phyloP scores from a whole-genome alignment of 2,797 vertebrate species.

The Rachycentron canadum region DNA sequence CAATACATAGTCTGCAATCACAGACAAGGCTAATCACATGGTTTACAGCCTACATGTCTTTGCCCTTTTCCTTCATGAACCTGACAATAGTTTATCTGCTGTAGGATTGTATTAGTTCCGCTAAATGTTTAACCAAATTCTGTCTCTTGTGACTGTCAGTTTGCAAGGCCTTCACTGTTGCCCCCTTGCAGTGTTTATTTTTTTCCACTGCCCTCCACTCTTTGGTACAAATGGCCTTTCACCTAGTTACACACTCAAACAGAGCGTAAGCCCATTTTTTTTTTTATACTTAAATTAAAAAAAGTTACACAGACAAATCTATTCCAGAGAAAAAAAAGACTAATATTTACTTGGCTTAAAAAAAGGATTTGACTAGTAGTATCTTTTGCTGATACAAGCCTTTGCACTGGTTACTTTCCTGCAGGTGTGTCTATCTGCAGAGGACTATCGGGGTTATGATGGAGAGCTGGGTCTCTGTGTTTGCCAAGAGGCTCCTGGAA shows the following conservation, averaged over 20 bases:
- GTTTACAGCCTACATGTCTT: constrained; percentile 58
- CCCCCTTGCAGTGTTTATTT: constrained; percentile 42
- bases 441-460: constrained; percentile 87
- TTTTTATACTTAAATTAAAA: background rate
- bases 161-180: constrained; percentile 9
- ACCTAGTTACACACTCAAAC: constrained; percentile 39
- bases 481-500: constrained; percentile 80
- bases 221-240: constrained; percentile 43
- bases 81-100: constrained; percentile 43
- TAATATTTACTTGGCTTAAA: background rate
- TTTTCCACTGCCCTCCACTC: constrained; percentile 14
- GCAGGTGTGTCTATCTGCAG: constrained; percentile 88
- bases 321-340: background rate
- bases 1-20: constrained; percentile 39
- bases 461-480: constrained; percentile 89
- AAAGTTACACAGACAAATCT: background rate
- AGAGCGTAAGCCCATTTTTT: background rate
- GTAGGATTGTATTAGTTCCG: constrained; percentile 35
- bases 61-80: constrained; percentile 67
- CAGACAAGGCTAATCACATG: constrained; percentile 32
- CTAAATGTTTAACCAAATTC: constrained; percentile 65
- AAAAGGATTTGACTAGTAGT: background rate
- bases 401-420: constrained; percentile 15
- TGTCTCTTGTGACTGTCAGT: constrained; percentile 25
- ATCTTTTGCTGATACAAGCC: background rate